These are phyloP conservation scores for Periophthalmus magnuspinnatus DNA, from an alignment of 2,797 vertebrate genomes.

Conservation along the genomic window DNA sequence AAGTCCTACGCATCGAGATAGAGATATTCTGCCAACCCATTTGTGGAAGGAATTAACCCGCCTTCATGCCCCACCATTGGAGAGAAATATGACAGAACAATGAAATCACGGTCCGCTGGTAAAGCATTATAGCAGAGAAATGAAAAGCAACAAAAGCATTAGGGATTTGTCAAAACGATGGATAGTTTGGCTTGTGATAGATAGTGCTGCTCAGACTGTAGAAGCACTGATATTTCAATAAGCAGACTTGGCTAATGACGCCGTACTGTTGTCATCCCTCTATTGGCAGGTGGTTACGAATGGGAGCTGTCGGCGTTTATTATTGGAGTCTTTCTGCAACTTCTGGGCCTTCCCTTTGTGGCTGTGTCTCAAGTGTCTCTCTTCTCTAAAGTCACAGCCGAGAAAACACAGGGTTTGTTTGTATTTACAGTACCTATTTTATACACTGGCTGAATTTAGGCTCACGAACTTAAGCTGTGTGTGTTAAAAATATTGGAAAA, in stretches of 20 bases:
- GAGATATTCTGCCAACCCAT: constrained; percentile 61
- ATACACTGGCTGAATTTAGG: neutral
- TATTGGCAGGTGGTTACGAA: constrained; percentile 74
- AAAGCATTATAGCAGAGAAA: constrained; percentile 13
- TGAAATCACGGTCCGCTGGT: constrained; percentile 25
- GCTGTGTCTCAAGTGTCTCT: constrained; percentile 86
- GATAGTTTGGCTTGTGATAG: neutral
- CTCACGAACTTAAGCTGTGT: neutral
- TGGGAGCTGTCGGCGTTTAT: constrained; percentile 80
- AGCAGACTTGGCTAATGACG: constrained; percentile 13
- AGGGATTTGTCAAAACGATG: constrained; percentile 5
- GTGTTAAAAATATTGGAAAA: neutral
- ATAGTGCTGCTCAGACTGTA: constrained; percentile 8
- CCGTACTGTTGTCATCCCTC: constrained; percentile 19
- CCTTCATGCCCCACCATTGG: neutral
- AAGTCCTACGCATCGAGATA: constrained; percentile 47
- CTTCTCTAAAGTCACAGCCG: constrained; percentile 86
- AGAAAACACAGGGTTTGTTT: constrained; percentile 84
- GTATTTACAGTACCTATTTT: constrained; percentile 5
- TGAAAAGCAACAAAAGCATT: constrained; percentile 16
- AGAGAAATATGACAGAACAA: constrained; percentile 29
- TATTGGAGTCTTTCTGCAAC: constrained; percentile 84
- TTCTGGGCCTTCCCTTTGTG: constrained; percentile 86
- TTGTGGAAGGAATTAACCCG: constrained; percentile 50
- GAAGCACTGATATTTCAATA: constrained; percentile 18